Evolutionary conservation across 2,797 vertebrate genomes (phyloP).

Genomic region (Pteronotus mesoamericanus): DNA sequence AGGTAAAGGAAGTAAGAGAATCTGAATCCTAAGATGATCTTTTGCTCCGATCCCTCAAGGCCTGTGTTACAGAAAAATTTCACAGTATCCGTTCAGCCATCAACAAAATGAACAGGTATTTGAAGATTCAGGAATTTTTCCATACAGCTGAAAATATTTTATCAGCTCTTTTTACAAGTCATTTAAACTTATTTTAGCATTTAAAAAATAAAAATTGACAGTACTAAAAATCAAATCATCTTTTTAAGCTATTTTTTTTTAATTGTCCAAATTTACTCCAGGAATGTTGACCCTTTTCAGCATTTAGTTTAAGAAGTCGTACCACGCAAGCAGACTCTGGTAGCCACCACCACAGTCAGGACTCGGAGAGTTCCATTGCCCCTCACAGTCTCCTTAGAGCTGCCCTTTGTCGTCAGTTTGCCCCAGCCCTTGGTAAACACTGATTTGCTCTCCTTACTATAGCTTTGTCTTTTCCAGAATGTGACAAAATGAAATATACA

Average conservation of each 20-base stretch:
- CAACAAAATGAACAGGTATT: background rate
- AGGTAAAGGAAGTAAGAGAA: background rate
- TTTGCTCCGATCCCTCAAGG: background rate
- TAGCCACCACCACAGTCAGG: background rate
- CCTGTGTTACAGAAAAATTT: background rate
- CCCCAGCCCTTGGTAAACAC: background rate
- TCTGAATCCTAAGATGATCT: background rate
- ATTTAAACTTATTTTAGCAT: background rate
- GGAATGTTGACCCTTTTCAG: background rate
- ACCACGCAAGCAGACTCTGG: background rate
- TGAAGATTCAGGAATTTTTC: background rate
- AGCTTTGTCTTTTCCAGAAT: conserved; percentile 33
- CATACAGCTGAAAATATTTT: background rate
- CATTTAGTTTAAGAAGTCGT: background rate
- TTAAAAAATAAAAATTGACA: background rate
- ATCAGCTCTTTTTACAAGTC: background rate
- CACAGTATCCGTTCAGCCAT: background rate
- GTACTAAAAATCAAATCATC: background rate
- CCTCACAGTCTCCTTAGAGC: background rate
- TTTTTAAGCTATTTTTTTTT: background rate
- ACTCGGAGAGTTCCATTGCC: background rate
- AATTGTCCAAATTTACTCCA: background rate
- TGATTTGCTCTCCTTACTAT: background rate
- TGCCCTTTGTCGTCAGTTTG: background rate
- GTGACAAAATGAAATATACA: conserved; percentile 23